These are phyloP conservation scores for Drosophila yooni DNA, from an alignment of 2,888 invertebrate genomes.

Conservation along the genomic window DNA sequence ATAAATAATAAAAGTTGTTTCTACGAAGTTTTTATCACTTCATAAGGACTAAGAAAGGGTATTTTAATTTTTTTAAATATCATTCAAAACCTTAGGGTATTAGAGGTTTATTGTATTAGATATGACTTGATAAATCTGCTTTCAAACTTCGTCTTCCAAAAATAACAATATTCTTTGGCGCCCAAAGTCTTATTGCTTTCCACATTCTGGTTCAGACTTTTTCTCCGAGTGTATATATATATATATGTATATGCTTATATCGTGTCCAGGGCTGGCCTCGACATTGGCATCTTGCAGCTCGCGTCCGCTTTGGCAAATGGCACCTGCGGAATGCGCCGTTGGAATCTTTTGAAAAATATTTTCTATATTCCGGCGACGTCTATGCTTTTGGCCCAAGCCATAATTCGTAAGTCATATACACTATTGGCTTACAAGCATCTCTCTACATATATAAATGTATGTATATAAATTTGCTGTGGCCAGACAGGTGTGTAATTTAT, in stretches of 20 bases:
- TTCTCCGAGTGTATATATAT: background rate
- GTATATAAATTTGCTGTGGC: slow-evolving; percentile 69
- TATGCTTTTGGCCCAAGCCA: slow-evolving; percentile 38
- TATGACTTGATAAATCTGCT: background rate
- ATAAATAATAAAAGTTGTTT: too few species aligned
- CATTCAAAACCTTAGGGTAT: too few species aligned
- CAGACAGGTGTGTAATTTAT: slow-evolving; percentile 85
- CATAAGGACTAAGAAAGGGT: too few species aligned
- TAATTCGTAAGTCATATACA: slow-evolving; percentile 51
- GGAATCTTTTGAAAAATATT: slow-evolving; percentile 80
- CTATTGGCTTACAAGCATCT: slow-evolving; percentile 2
- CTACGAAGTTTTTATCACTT: too few species aligned
- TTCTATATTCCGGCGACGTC: slow-evolving; percentile 55
- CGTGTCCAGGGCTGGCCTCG: slow-evolving; percentile 23
- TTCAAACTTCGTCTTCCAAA: background rate
- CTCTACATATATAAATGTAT: slow-evolving; percentile 4
- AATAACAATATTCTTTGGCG: background rate
- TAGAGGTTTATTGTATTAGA: background rate
- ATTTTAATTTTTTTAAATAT: too few species aligned
- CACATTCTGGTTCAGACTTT: background rate
- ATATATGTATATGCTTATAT: background rate
- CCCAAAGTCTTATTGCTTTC: background rate
- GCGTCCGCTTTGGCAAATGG: slow-evolving; percentile 46
- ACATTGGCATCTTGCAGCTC: slow-evolving; percentile 38
- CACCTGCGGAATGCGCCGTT: slow-evolving; percentile 77